Evolutionary conservation across 1,140 invertebrate genomes (phyloP).

Genomic region (Brachionus rotundiformis): DNA sequence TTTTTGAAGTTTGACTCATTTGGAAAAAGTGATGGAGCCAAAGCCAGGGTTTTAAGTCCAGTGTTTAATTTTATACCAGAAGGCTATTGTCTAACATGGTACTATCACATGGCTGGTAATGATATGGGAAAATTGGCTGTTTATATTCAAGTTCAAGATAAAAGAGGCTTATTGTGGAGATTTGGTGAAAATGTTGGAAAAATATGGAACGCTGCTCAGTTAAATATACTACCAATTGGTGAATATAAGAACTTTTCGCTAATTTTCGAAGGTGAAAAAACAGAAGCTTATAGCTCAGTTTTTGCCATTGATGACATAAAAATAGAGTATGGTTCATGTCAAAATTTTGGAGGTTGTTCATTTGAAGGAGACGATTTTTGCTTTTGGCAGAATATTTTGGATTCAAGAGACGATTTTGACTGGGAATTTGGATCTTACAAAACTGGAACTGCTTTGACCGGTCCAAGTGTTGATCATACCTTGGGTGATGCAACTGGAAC

Average conservation of each 20-base stretch:
- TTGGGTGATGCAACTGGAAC: conserved; percentile 57
- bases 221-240: not conserved
- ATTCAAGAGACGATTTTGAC: conserved; percentile 59
- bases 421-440: conserved; percentile 57
- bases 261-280: conserved; percentile 57
- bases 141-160: conserved; percentile 23
- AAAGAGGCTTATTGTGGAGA: conserved; percentile 45
- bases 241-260: conserved; percentile 52
- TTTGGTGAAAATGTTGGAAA: conserved; percentile 47
- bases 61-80: conserved; percentile 9
- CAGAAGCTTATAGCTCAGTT: conserved; percentile 55
- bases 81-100: conserved; percentile 52
- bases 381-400: conserved; percentile 54
- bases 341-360: conserved; percentile 53
- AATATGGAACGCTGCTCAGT: conserved; percentile 40
- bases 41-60: conserved; percentile 33
- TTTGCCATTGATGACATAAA: conserved; percentile 43
- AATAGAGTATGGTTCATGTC: conserved; percentile 45
- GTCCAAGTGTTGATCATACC: conserved; percentile 63
- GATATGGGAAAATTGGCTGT: conserved; percentile 52
- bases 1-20: conserved; percentile 24
- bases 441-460: conserved; percentile 56
- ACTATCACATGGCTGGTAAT: conserved; percentile 53
- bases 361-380: conserved; percentile 68
- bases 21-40: not conserved